Evolutionary conservation across 23 tunicate species (phyloP).

Genomic region (Halocynthia aurantium): DNA sequence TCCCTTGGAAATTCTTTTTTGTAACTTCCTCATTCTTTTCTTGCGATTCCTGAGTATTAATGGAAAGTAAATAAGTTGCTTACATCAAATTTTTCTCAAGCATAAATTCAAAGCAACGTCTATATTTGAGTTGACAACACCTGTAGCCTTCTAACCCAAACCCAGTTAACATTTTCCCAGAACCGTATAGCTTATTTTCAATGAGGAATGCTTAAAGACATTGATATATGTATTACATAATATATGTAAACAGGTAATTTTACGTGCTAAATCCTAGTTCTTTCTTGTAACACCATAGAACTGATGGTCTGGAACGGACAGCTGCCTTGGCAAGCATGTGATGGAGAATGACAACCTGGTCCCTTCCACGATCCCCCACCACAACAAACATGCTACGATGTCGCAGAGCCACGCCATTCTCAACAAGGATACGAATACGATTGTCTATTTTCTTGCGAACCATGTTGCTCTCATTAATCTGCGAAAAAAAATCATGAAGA

Average conservation of each 20-base stretch:
- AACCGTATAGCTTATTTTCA: background rate
- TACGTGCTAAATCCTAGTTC: constrained; percentile 89
- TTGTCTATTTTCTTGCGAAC: constrained; percentile 85
- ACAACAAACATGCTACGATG: constrained; percentile 77
- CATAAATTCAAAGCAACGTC: background rate
- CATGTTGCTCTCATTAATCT: constrained; percentile 17
- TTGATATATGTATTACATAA: background rate
- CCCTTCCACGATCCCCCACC: constrained; percentile 81
- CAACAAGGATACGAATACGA: constrained; percentile 63
- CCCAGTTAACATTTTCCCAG: background rate
- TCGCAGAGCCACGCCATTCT: constrained; percentile 72
- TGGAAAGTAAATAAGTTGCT: too few relatives aligned
- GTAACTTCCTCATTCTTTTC: constrained; percentile 71
- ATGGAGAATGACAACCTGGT: constrained; percentile 86
- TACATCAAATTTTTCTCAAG: too few relatives aligned
- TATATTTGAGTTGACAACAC: background rate
- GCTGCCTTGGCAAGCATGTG: constrained; percentile 83
- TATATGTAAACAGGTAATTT: background rate
- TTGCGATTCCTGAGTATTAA: constrained; percentile 49
- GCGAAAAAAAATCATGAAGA: background rate
- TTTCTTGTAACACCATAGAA: constrained; percentile 91
- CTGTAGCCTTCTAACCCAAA: background rate
- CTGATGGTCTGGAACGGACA: constrained; percentile 57
- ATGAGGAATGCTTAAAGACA: background rate
- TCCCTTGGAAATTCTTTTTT: constrained; percentile 74